Percentiles rank a stretch among this genome's conserved stretches.
Evolutionary conservation across 1,140 invertebrate genomes (phyloP).

Genomic region (Teleopsis dalmanni): DNA sequence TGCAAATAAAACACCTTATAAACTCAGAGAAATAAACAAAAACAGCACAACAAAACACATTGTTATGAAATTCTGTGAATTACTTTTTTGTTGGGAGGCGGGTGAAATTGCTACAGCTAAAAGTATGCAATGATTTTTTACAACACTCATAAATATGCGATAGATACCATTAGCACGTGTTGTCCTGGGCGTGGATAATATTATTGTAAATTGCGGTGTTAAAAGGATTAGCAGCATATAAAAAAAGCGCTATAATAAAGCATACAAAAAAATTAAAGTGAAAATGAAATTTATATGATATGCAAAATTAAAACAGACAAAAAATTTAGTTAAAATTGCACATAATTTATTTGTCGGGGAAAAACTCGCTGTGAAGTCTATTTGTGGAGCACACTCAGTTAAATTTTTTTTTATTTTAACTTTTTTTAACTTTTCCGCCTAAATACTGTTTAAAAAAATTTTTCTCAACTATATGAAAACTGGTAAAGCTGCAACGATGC

Average conservation of each 20-base stretch:
- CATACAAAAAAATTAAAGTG: not conserved
- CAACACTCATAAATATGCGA: constrained; percentile 6
- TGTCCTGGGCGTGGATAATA: not conserved
- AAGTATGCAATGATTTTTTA: constrained; percentile 6
- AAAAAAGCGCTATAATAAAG: not conserved
- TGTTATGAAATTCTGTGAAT: not conserved
- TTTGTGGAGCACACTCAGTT: not conserved
- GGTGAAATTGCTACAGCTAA: not conserved
- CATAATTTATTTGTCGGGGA: too few relatives aligned
- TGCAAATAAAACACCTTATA: too few relatives aligned
- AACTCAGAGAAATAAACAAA: too few relatives aligned
- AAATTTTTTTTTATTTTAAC: not conserved
- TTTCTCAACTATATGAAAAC: not conserved
- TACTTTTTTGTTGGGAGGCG: not conserved
- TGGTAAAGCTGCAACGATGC: not conserved
- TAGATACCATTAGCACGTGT: not conserved
- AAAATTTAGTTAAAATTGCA: not conserved
- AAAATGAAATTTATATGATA: constrained; percentile 2
- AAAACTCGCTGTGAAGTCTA: not conserved
- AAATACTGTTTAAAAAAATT: not conserved
- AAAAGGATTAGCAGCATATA: constrained; percentile 13
- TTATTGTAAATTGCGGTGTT: constrained; percentile 27
- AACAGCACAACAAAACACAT: not conserved
- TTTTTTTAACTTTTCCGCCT: not conserved
- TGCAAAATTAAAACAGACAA: not conserved